A percentile compares a stretch with the other conserved stretches of the same genome.
phyloP scores from a whole-genome alignment of 92 coral and sea anemone species.

The Paramuricea clavata region DNA sequence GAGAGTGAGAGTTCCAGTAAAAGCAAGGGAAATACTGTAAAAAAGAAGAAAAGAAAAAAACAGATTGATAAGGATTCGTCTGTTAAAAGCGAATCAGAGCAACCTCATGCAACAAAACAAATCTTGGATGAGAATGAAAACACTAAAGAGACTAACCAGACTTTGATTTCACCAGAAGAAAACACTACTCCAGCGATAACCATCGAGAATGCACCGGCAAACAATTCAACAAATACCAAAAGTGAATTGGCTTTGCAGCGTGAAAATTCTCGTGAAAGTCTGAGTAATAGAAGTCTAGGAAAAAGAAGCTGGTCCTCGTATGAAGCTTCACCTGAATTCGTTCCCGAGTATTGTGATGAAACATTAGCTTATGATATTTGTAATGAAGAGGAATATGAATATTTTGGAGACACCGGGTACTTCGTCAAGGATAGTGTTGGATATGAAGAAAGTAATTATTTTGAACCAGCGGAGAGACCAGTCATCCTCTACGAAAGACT shows the following conservation, averaged over 20 bases:
- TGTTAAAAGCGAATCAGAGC: not conserved
- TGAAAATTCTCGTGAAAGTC: not conserved
- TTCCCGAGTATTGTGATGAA: slow-evolving; percentile 21
- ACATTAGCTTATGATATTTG: slow-evolving; percentile 15
- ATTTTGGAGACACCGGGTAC: not conserved
- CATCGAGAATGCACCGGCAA: not conserved
- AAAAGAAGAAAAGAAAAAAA: not conserved
- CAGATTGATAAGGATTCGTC: not conserved
- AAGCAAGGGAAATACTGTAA: not conserved
- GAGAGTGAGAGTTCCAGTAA: not conserved
- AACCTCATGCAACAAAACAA: not conserved
- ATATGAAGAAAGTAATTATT: not conserved
- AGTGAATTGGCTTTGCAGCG: not conserved
- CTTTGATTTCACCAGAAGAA: not conserved
- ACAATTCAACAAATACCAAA: not conserved
- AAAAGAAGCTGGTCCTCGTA: not conserved
- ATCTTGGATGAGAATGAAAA: not conserved
- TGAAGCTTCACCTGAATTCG: slow-evolving; percentile 2
- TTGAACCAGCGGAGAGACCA: not conserved
- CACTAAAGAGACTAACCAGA: not conserved
- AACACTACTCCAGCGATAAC: not conserved
- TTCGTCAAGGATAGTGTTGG: slow-evolving; percentile 4
- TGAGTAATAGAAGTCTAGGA: not conserved
- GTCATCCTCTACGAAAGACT: not conserved
- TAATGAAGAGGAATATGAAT: not conserved